These are phyloP conservation scores for Polyodon spathula DNA, from an alignment of 2,113 vertebrate genomes.

Conservation along the genomic window DNA sequence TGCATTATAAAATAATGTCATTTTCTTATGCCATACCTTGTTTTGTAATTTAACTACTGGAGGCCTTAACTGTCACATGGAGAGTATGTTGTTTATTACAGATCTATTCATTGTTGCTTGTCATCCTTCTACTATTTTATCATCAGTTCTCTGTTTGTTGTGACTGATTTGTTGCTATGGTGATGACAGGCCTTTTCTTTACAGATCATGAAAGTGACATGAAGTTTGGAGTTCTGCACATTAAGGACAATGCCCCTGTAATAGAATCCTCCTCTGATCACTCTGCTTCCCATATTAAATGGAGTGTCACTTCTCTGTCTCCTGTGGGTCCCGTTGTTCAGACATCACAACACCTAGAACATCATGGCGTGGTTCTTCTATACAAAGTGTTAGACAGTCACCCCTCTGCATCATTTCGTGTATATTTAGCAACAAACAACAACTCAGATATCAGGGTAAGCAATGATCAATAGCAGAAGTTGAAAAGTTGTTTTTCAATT, in stretches of 20 bases:
- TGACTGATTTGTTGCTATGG: not conserved
- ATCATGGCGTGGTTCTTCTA: slow-evolving; percentile 68
- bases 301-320: slow-evolving; percentile 72
- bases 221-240: slow-evolving; percentile 69
- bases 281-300: slow-evolving; percentile 66
- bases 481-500: too few species aligned
- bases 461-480: not conserved
- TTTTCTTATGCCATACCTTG: too few species aligned
- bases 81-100: not conserved
- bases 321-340: slow-evolving; percentile 71
- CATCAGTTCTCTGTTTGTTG: not conserved
- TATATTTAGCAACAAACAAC: slow-evolving; percentile 76
- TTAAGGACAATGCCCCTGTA: slow-evolving; percentile 46
- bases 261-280: slow-evolving; percentile 62
- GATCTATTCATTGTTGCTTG: not conserved
- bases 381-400: slow-evolving; percentile 58
- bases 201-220: slow-evolving; percentile 40
- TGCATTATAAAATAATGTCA: too few species aligned
- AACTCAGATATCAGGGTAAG: slow-evolving; percentile 69
- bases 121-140: not conserved
- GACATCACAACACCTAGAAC: slow-evolving; percentile 42
- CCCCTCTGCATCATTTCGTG: slow-evolving; percentile 62
- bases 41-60: too few species aligned
- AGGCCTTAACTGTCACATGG: not conserved
- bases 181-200: not conserved